Evolutionary conservation across 2,797 vertebrate genomes (phyloP).

Genomic region (Amphiprion clarkii): DNA sequence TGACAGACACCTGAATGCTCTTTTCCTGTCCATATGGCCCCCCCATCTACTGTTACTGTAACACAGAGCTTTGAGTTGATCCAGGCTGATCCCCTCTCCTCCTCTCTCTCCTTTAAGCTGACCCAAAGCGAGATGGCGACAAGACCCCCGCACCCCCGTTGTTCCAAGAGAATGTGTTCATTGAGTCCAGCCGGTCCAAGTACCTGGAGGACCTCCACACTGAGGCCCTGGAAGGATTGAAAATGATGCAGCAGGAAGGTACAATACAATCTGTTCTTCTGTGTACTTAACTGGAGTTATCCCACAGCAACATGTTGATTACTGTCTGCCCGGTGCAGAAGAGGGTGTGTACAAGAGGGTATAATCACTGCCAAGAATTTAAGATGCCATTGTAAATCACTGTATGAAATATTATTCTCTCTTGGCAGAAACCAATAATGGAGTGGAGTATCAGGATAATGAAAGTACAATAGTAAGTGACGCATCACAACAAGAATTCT

Average conservation of each 20-base stretch:
- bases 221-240: slow-evolving; percentile 93
- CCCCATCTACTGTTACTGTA: slow-evolving; percentile 49
- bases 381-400: not conserved
- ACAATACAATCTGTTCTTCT: slow-evolving; percentile 20
- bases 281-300: slow-evolving; percentile 26
- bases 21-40: slow-evolving; percentile 48
- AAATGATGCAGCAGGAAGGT: slow-evolving; percentile 95
- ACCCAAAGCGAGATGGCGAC: slow-evolving; percentile 81
- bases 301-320: slow-evolving; percentile 25
- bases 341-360: slow-evolving; percentile 24
- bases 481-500: not conserved
- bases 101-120: slow-evolving; percentile 72
- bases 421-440: slow-evolving; percentile 88
- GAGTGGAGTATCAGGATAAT: slow-evolving; percentile 89
- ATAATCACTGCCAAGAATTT: slow-evolving; percentile 15
- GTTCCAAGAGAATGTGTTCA: slow-evolving; percentile 93
- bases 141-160: slow-evolving; percentile 77
- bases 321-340: slow-evolving; percentile 14
- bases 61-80: slow-evolving; percentile 55
- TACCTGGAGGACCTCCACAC: slow-evolving; percentile 94
- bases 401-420: slow-evolving; percentile 43
- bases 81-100: slow-evolving; percentile 53
- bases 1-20: slow-evolving; percentile 34
- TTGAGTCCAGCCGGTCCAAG: slow-evolving; percentile 87
- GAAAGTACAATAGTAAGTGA: slow-evolving; percentile 91